These are phyloP conservation scores for Burhinus bistriatus DNA, from an alignment of 2,113 vertebrate species.

Conservation along the genomic window DNA sequence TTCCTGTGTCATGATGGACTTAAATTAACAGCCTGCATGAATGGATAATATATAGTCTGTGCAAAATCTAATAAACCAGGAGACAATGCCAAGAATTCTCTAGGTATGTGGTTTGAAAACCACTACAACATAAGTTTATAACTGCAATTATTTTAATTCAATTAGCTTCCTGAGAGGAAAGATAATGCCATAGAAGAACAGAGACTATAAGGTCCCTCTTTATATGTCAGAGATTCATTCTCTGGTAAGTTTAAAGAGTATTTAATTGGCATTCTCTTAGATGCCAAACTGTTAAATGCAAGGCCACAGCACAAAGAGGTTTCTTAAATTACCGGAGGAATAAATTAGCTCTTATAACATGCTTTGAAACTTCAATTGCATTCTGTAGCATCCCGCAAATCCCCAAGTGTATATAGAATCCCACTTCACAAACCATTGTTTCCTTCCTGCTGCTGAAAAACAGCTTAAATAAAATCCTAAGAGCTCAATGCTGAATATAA, in stretches of 20 bases:
- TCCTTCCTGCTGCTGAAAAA: slow-evolving; percentile 22
- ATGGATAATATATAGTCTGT: background rate
- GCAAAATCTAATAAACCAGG: slow-evolving; percentile 16
- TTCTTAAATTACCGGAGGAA: slow-evolving; percentile 36
- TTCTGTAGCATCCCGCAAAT: background rate
- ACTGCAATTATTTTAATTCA: background rate
- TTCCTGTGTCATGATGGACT: background rate
- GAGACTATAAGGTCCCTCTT: background rate
- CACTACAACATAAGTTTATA: background rate
- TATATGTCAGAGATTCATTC: background rate
- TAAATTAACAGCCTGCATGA: background rate
- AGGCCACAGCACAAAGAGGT: slow-evolving; percentile 10
- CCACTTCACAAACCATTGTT: background rate
- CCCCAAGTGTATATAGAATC: background rate
- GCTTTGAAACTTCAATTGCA: background rate
- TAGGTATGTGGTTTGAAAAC: slow-evolving; percentile 3
- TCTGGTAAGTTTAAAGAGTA: background rate
- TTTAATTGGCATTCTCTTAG: background rate
- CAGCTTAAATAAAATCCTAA: background rate
- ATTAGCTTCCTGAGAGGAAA: slow-evolving; percentile 4
- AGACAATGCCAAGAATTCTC: background rate
- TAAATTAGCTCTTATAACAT: background rate
- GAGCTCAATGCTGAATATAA: background rate
- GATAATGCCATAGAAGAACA: background rate
- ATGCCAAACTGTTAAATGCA: slow-evolving; percentile 4